Evolutionary conservation across 2,888 invertebrate species (phyloP), one percentile per base, ranked within the genome.

Genomic region (Acanthosepion pharaonis): DNA sequence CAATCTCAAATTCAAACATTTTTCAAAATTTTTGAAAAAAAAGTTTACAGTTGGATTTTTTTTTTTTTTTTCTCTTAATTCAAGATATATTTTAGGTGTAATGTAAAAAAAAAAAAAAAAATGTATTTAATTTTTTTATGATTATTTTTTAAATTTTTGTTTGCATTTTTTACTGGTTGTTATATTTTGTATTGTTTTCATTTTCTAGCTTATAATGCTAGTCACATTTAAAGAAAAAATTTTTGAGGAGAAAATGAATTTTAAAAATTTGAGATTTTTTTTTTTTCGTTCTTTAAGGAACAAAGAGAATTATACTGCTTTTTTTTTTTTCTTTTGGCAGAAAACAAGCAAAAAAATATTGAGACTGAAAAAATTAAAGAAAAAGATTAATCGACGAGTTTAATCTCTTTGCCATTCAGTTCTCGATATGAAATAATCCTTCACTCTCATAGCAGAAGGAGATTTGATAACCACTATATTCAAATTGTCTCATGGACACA

Each of bases 171-270:
- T 78, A 78, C n/a, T n/a, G n/a, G n/a, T 33, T 78, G 78, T 78
- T 78, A 78, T 78, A 78, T 78, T n/a, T n/a, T 78, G 33, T 78
- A 78, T 33, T 78, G 78, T 78, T 78, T 78, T n/a, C 23, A 23
- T 78, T n/a, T 78, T 78, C 28, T 78, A 78, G 78, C 78, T n/a
- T n/a, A 78, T 78, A n/a, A n/a, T 78, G 78, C n/a, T 78, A n/a
- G 78, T 78, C n/a, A n/a, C 33, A 78, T 78, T 78, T 78, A n/a
- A 78, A n/a, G 11, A 78, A n/a, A n/a, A 78, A 78, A n/a, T n/a
- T 9, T 1, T 5, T 4, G 28, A 78, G 8, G 9, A 28, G n/a
- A 78, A n/a, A 78, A 59, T 59, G 59, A 59, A 59, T 23, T 59
- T 59, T 20, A 23, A 59, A 59, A 23, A 23, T 23, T 23, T 42